These are phyloP conservation scores for Teleogryllus occipitalis DNA, from an alignment of 1,140 invertebrate genomes.

Conservation along the genomic window DNA sequence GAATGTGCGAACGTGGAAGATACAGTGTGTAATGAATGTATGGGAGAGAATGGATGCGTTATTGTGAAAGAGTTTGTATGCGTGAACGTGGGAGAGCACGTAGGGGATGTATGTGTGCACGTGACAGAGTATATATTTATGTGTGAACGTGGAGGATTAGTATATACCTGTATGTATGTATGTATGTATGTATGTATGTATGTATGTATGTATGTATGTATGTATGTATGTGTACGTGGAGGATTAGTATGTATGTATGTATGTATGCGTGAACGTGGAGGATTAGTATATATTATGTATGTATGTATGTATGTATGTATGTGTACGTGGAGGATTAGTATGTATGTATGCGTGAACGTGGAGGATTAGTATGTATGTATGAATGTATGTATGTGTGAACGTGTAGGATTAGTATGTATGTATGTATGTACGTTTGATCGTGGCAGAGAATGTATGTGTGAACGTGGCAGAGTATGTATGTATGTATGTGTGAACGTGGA, in stretches of 20 bases:
- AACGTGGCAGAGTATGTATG: background rate
- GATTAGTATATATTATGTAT: too few relatives aligned
- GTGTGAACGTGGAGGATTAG: too few relatives aligned
- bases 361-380: too few relatives aligned
- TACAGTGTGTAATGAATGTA: too few relatives aligned
- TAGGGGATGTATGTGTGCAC: too few relatives aligned
- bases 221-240: constrained; percentile 2
- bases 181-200: constrained; percentile 14
- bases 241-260: constrained; percentile 11
- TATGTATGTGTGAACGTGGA: background rate
- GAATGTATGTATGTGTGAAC: background rate
- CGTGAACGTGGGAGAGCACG: too few relatives aligned
- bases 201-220: background rate
- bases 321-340: background rate
- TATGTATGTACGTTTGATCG: background rate
- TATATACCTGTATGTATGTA: constrained; percentile 13
- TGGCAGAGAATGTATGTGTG: background rate
- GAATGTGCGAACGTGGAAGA: too few relatives aligned
- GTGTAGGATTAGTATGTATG: too few relatives aligned
- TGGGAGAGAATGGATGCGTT: too few relatives aligned
- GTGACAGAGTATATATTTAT: too few relatives aligned
- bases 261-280: constrained; percentile 9
- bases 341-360: too few relatives aligned
- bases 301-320: background rate
- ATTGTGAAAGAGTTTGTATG: too few relatives aligned